A percentile compares a stretch with the other conserved stretches of the same genome.
phyloP scores from a whole-genome alignment of 92 coral and sea anemone genomes.

The Zoanthus sociatus region DNA sequence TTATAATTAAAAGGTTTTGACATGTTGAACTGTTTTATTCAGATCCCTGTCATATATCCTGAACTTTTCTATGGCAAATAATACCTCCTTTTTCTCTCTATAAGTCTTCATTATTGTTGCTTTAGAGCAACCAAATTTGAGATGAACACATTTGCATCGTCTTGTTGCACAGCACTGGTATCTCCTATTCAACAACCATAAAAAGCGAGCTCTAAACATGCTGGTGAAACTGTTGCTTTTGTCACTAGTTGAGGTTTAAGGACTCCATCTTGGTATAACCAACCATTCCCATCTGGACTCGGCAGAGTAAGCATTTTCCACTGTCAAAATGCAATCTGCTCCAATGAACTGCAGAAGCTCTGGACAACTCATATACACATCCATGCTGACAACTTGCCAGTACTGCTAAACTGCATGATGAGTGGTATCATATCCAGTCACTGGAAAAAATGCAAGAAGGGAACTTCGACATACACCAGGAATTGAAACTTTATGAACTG shows the following conservation, averaged over 20 bases:
- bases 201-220: not conserved
- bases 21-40: not conserved
- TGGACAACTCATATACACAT: no score
- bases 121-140: not conserved
- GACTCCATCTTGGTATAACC: not conserved
- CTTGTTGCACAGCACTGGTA: not conserved
- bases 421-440: not conserved
- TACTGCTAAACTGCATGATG: no score
- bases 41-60: not conserved
- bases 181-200: not conserved
- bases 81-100: not conserved
- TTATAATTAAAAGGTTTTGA: not conserved
- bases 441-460: not conserved
- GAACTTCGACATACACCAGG: no score
- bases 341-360: no score
- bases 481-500: no score
- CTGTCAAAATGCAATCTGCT: no score
- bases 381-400: no score
- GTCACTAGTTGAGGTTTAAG: not conserved
- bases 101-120: not conserved
- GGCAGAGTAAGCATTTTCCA: not conserved
- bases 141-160: not conserved
- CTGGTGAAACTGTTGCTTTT: not conserved
- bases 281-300: not conserved
- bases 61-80: not conserved